Percentiles rank a stretch among this genome's conserved stretches.
phyloP scores from a whole-genome alignment of 2,888 invertebrate species.

The Slavum lentiscoides region DNA sequence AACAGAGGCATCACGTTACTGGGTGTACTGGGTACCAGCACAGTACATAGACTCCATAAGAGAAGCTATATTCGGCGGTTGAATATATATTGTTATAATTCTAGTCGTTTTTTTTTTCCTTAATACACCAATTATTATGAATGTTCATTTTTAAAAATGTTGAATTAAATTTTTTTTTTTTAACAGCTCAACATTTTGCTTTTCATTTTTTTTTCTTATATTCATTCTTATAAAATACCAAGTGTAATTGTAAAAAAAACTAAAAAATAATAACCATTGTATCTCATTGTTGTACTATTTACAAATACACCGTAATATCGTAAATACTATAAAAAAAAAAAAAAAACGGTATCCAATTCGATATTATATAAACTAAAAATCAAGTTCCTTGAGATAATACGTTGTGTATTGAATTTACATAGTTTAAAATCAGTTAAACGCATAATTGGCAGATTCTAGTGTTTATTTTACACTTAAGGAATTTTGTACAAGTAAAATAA shows the following conservation, averaged over 20 bases:
- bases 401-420: conserved; percentile 31
- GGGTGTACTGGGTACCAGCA: conserved; percentile 94
- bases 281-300: conserved; percentile 9
- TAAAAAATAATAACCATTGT: background rate
- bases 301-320: conserved; percentile 6
- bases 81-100: conserved; percentile 23
- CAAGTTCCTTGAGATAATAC: conserved; percentile 35
- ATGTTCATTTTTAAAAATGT: conserved; percentile 35
- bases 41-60: conserved; percentile 89
- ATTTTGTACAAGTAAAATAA: conserved; percentile 27
- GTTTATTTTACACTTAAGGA: conserved; percentile 18
- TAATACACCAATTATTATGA: conserved; percentile 12
- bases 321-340: conserved; percentile 11
- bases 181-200: conserved; percentile 37
- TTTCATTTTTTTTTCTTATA: conserved; percentile 13
- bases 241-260: conserved; percentile 27
- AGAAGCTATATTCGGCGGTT: conserved; percentile 76
- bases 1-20: conserved; percentile 87
- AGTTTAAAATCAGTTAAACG: conserved; percentile 13
- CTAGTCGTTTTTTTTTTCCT: conserved; percentile 48
- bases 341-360: conserved; percentile 7
- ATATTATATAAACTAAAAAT: conserved; percentile 36
- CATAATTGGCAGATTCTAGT: background rate
- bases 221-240: conserved; percentile 16
- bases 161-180: conserved; percentile 29